A percentile compares a stretch with the other conserved stretches of the same genome.
phyloP scores from a whole-genome alignment of 2,797 vertebrate species.

The Anas bernieri region DNA sequence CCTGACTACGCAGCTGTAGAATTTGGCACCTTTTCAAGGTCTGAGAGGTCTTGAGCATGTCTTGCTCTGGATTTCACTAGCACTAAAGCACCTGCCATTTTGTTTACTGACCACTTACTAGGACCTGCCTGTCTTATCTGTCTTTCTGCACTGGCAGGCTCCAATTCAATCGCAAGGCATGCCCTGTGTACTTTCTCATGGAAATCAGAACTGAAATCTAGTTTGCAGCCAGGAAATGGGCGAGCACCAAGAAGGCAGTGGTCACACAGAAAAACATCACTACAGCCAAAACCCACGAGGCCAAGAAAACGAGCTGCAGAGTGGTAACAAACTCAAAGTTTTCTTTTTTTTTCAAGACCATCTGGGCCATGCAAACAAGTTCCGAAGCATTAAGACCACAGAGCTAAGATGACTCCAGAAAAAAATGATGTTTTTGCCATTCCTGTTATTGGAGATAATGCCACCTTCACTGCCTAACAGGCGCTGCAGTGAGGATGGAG shows the following conservation, averaged over 20 bases:
- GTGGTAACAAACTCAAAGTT: background rate
- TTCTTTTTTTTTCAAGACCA: background rate
- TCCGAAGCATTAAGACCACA: background rate
- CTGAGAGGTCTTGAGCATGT: background rate
- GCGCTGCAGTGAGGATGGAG: background rate
- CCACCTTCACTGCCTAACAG: background rate
- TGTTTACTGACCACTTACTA: background rate
- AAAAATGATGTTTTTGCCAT: background rate
- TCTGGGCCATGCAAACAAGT: background rate
- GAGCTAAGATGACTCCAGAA: background rate
- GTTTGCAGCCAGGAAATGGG: background rate
- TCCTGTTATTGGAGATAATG: background rate
- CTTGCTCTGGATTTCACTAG: background rate
- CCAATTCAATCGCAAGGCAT: background rate
- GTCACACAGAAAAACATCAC: background rate
- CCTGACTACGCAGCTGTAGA: background rate
- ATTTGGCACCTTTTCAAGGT: background rate
- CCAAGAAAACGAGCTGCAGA: background rate
- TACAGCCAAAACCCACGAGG: background rate
- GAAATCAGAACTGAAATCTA: constrained; percentile 11
- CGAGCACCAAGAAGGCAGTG: rapidly evolving
- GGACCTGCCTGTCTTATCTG: background rate
- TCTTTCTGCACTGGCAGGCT: background rate
- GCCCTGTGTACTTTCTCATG: background rate
- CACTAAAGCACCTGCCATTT: background rate